Evolutionary conservation across 1,140 invertebrate genomes (phyloP), one percentile per base, ranked within the genome.

Genomic region (Drosophila arizonae): DNA sequence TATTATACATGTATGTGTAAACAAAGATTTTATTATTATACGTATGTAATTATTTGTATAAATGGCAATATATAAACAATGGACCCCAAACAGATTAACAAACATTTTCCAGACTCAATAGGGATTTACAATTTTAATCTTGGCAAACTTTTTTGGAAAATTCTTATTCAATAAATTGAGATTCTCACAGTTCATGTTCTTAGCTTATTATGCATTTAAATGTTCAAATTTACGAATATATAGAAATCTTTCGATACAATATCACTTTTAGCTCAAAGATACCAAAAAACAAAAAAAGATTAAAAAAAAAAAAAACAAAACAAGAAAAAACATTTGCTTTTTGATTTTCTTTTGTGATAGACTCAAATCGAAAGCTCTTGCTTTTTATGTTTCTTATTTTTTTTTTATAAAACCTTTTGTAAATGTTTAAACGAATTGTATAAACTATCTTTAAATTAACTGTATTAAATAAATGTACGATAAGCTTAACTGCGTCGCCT

Each of bases 391-490:
- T 33, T 45, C 33, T 46, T 55, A n/a, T 70, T 68, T 45, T 72
- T 60, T 52, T 61, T 62, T 63, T 36, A 80, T 72, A 61, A 76
- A 79, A 39, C 11, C 68, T 74, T 86, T 82, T 87, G 82, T 87
- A 87, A 87, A 87, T 87, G 82, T 82, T 86, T 76, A 60, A 77
- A 74, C 54, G 30, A 73, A 71, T 15, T 79, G 68, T 76, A 78
- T 67, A 76, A 76, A 74, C 73, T 76, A 78, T 76, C 45, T 75
- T 52, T 76, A 63, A 82, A 72, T 39, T 68, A 81, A 75, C 52
- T 82, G 81, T 82, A 82, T 84, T 67, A 80, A 87, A 87, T 89
- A 88, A 87, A 88, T 87, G 80, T 89, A 88, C 71, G 65, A 78
- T 88, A 88, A 88, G 84, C 84, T 88, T 84, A 79, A 78, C 74